phyloP scores from a whole-genome alignment of 2,113 vertebrate species.

The Gavia stellata region DNA sequence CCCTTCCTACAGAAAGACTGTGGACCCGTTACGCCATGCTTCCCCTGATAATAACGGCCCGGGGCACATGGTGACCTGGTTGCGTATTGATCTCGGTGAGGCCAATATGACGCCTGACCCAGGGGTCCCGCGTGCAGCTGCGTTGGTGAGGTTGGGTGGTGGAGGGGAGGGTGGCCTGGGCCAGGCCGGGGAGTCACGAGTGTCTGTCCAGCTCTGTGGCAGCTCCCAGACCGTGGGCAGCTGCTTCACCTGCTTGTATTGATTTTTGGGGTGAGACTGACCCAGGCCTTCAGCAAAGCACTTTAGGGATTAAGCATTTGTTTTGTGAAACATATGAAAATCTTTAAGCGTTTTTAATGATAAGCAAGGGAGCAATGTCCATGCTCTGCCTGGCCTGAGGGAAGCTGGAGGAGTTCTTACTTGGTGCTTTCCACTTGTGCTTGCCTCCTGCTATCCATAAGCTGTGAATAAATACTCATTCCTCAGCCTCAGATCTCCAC shows the following conservation, averaged over 20 bases:
- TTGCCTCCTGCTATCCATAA: background rate
- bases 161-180: background rate
- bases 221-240: background rate
- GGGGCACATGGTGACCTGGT: background rate
- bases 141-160: fast-evolving
- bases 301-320: background rate
- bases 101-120: background rate
- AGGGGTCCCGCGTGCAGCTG: fast-evolving
- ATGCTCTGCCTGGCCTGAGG: background rate
- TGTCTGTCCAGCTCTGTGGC: background rate
- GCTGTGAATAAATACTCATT: background rate
- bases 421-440: background rate
- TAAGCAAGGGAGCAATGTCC: background rate
- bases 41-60: fast-evolving
- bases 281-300: background rate
- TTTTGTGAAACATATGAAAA: background rate
- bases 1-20: background rate
- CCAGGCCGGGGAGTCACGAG: background rate
- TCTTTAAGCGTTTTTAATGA: background rate
- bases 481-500: background rate
- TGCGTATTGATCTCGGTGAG: background rate
- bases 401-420: background rate
- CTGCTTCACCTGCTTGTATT: background rate
- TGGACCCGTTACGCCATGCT: background rate
- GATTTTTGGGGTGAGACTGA: background rate